A percentile compares a stretch with the other conserved stretches of the same genome.
Conservation (phyloP, 2,797 vertebrate species). For the Cossypha caffra region DNA sequence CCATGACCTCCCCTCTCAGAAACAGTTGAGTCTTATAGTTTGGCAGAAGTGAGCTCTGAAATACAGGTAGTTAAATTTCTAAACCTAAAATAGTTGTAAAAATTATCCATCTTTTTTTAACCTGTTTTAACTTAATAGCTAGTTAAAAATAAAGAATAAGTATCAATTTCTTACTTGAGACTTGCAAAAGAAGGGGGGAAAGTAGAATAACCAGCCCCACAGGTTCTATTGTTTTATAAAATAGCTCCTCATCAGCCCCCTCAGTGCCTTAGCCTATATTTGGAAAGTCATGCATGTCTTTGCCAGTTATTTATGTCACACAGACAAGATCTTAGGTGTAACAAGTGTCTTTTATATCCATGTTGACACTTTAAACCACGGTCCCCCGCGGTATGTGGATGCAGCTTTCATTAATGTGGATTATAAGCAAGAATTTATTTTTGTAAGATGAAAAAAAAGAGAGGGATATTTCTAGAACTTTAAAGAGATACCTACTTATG, state of each 20-base stretch:
- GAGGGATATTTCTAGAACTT: background rate
- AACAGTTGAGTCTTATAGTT: background rate
- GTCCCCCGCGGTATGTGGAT: rapidly evolving
- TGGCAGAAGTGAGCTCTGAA: background rate
- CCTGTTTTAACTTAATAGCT: background rate
- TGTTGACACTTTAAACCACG: rapidly evolving
- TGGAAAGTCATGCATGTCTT: background rate
- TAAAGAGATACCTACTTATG: background rate
- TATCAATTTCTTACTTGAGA: background rate
- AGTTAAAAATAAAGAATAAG: background rate
- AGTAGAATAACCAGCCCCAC: background rate
- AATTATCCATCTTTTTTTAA: background rate
- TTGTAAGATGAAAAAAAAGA: background rate
- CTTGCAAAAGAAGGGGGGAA: background rate
- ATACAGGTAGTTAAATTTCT: background rate
- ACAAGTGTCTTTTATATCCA: background rate
- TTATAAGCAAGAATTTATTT: background rate
- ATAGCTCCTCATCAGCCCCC: background rate
- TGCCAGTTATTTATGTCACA: background rate
- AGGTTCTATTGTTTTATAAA: background rate
- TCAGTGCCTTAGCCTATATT: background rate
- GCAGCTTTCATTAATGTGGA: background rate
- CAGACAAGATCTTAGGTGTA: background rate
- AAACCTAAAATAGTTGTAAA: background rate
- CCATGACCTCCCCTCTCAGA: rapidly evolving